These are phyloP conservation scores for Ichneumoninae sp. DNA, from an alignment of 2,888 invertebrate species.

Conservation along the genomic window DNA sequence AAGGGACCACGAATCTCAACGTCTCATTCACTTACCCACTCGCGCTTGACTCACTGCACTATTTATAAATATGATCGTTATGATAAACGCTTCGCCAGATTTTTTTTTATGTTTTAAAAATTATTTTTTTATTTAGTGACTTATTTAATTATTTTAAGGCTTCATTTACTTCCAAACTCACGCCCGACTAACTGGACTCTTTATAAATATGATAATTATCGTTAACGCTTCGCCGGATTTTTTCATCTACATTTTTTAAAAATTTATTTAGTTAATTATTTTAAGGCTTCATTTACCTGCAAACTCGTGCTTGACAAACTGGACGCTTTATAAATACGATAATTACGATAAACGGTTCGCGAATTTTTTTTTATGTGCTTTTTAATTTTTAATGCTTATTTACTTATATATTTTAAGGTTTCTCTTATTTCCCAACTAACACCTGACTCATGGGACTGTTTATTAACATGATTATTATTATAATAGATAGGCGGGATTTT, in stretches of 20 bases:
- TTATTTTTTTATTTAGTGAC: neutral
- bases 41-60: slow-evolving; percentile 9
- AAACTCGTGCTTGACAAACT: neutral
- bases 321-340: neutral
- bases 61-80: neutral
- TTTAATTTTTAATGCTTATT: too few species aligned
- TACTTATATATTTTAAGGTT: too few species aligned
- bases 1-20: slow-evolving; percentile 32
- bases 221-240: neutral
- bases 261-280: neutral
- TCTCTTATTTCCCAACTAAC: neutral
- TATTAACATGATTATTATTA: neutral
- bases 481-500: neutral
- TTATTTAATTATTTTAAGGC: neutral
- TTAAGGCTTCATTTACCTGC: neutral
- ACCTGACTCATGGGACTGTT: too few species aligned
- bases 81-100: neutral
- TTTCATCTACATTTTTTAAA: neutral
- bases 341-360: neutral
- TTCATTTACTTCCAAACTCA: slow-evolving; percentile 47
- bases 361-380: too few species aligned
- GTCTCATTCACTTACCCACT: slow-evolving; percentile 47
- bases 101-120: neutral
- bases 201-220: neutral
- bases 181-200: neutral